A percentile compares a stretch with the other conserved stretches of the same genome.
phyloP scores from a whole-genome alignment of 2,113 vertebrate genomes.

The Acinonyx jubatus region DNA sequence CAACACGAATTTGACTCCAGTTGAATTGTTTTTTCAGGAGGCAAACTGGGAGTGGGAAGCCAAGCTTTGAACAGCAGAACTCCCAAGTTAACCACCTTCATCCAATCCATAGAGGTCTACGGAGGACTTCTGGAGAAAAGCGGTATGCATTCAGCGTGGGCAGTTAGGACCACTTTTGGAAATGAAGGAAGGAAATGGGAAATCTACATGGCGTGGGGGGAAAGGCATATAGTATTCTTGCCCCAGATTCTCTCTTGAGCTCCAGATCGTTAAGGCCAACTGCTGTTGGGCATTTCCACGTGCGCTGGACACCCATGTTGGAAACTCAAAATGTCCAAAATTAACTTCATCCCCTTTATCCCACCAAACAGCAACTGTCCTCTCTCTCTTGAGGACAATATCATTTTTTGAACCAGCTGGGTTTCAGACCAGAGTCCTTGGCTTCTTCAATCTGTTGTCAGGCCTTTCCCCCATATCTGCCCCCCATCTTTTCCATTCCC shows the following conservation, averaged over 20 bases:
- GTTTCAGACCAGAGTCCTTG: not conserved
- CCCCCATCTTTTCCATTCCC: not conserved
- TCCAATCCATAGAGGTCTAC: not conserved
- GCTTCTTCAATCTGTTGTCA: not conserved
- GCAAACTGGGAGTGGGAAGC: not conserved
- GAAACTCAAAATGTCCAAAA: not conserved
- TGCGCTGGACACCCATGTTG: not conserved
- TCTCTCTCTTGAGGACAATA: not conserved
- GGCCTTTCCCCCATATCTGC: not conserved
- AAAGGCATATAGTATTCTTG: not conserved
- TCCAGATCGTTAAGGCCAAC: not conserved
- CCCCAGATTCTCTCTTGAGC: not conserved
- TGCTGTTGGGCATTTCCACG: not conserved
- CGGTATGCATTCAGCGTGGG: not conserved
- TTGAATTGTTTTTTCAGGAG: not conserved
- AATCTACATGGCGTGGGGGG: too few relatives aligned
- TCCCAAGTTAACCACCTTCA: too few relatives aligned
- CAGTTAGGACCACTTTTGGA: not conserved
- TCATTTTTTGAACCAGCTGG: not conserved
- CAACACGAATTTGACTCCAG: not conserved
- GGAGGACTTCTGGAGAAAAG: not conserved
- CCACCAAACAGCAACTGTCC: not conserved
- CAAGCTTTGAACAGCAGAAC: not conserved
- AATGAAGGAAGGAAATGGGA: not conserved
- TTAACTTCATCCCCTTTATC: not conserved